Evolutionary conservation across 2,888 invertebrate species (phyloP), one percentile per base, ranked within the genome.

Genomic region (Machimus rusticus): DNA sequence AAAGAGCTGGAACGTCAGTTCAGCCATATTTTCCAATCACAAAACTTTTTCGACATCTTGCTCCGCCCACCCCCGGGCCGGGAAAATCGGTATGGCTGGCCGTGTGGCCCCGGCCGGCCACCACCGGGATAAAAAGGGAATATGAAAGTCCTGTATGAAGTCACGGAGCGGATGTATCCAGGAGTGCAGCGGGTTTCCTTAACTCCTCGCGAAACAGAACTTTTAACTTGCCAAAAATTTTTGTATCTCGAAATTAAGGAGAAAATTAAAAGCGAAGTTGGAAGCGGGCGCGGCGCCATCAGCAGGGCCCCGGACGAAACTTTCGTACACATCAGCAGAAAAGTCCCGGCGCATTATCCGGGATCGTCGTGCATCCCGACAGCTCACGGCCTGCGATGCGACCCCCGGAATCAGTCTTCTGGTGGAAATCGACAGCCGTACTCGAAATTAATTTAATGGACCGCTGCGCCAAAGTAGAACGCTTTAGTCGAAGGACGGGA

Each of bases 1-100:
- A 85, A 74, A 74, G 85, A 85, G 85, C 85, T 85, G 46, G 74
- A 85, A 85, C 74, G 85, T 85, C 85, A 85, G 85, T 74, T 85
- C 85, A 85, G 74, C 85, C 85, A 85, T 85, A 85, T 85, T 85
- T 85, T 85, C 85, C 85, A 85, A 85, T 85, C 85, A 85, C 85
- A 85, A 85, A 85, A 85, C 85, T 85, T 85, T 84, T 66, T 84
- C 84, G 84, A 84, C 84, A 84, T 84, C 39, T 74, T 74, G 31
- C 74, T 74, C 74, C 51, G 28, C 57, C 37, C 37, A 57, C 46
- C 31, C 31, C 14, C 34, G 34, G 6, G 34, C 34, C 19, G 16
- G 23, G 19, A 14, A n/a, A n/a, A 28, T 12, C 19, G 37, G 57
- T 8, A 82, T 37, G 19, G 37, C 12, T 46, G 16, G 14, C 14